phyloP scores from a whole-genome alignment of 2,113 vertebrate species.

The Sylvia atricapilla region DNA sequence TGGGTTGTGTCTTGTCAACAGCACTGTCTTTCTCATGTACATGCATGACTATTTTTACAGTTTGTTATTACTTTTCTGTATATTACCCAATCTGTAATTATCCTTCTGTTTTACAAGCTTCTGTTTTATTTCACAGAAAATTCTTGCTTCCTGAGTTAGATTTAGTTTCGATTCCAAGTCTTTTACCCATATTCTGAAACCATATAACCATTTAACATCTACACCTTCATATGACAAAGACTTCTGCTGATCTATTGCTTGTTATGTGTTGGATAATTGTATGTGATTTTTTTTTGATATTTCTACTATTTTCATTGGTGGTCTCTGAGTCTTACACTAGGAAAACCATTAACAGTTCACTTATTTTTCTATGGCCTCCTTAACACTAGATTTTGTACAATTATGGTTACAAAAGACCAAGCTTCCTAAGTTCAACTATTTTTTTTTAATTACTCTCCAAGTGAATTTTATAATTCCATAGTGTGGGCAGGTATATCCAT shows the following conservation, averaged over 20 bases:
- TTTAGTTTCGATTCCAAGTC: not conserved
- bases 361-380: not conserved
- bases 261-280: not conserved
- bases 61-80: not conserved
- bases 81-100: not conserved
- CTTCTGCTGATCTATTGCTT: not conserved
- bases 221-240: not conserved
- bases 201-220: not conserved
- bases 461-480: not conserved
- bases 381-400: not conserved
- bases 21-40: fast-evolving
- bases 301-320: fast-evolving
- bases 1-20: not conserved
- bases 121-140: not conserved
- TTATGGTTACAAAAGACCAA: not conserved
- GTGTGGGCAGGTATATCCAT: not conserved
- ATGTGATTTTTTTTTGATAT: not conserved
- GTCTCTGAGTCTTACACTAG: not conserved
- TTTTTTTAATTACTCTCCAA: not conserved
- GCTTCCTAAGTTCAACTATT: fast-evolving
- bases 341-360: not conserved
- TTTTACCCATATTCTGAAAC: not conserved
- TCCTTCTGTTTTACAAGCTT: not conserved
- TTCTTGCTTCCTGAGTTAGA: not conserved
- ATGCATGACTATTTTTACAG: not conserved